phyloP scores from a whole-genome alignment of 2,888 invertebrate genomes.

The Rosalia funebris region DNA sequence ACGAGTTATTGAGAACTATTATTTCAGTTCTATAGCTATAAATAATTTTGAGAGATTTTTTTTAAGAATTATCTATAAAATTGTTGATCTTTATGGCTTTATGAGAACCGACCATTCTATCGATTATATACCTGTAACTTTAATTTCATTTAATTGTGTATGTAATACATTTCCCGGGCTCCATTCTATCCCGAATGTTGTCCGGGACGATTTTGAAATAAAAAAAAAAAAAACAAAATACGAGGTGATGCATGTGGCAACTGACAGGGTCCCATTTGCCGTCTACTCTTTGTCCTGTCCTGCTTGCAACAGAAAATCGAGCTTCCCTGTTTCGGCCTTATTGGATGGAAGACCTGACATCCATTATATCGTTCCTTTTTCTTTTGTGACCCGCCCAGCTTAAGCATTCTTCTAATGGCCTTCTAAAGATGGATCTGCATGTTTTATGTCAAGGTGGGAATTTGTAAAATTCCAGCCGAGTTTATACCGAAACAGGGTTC shows the following conservation, averaged over 20 bases:
- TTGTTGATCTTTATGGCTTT: too few species aligned
- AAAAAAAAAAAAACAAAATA: conserved; percentile 16
- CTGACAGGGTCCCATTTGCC: conserved; percentile 23
- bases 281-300: conserved; percentile 18
- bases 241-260: conserved; percentile 7
- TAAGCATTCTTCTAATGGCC: conserved; percentile 22
- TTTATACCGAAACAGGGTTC: background rate
- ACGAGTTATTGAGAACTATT: too few species aligned
- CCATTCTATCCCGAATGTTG: background rate
- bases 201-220: background rate
- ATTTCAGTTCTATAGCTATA: too few species aligned
- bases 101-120: too few species aligned
- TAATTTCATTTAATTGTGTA: too few species aligned
- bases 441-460: conserved; percentile 10
- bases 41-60: too few species aligned
- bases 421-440: conserved; percentile 25
- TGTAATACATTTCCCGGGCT: too few species aligned
- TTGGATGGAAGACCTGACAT: conserved; percentile 25
- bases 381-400: conserved; percentile 9
- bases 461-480: conserved; percentile 1
- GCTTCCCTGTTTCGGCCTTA: conserved; percentile 23
- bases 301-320: conserved; percentile 5
- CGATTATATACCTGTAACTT: too few species aligned
- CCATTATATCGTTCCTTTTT: conserved; percentile 15
- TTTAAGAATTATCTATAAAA: too few species aligned